Base-by-base conservation (phyloP, 1,140 invertebrate species). In the Nylanderia fulva region DNA sequence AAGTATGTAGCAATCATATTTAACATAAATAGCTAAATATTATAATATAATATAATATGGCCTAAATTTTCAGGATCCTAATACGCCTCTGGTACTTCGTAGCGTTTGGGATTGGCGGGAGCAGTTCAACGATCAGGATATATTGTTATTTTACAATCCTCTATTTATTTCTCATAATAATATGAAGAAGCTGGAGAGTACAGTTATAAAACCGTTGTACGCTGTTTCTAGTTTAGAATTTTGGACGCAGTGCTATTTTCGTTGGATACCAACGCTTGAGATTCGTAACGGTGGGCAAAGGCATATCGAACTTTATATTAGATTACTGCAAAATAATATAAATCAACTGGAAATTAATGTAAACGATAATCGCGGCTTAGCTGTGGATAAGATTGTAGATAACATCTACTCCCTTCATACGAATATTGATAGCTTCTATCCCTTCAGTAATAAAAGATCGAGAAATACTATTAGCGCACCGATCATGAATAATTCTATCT, bases 181-280 rank as follows among this genome's bases (percentile, higher is more conserved):
- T 74, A 58, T 66, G 45, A 75, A 87, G 88, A 90, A 76, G 88
- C 91, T 58, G 52, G 56, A 64, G n/a, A 88, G 29, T 56, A 88
- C 54, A 76, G 88, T 61, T 90, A 72, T 97, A 52, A 91, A 95
- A 82, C 96, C 96, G 1, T 92, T 95, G 18, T 94, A 95, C 45
- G 92, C 93, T 24, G 94, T 97, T 58, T 93, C 96, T 7, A 94
- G 93, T 86, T 93, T 98, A 83, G 96, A 97, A 68, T 92, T 99
- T n/a, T 99, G 98, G 98, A 95, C 96, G 63, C 98, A 98, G 91
- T 98, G 98, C 94, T 99, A 98, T 94, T 97, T 98, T 88, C 96
- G 98, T 2, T 99, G 98, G 98, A 96, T 98, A 91, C 96, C 97
- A 6, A 96, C 97, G 13, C 95, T 98, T 0, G 97, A 98, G 92